Percentiles rank a stretch among this genome's conserved stretches.
Conservation (phyloP, 1,140 invertebrate genomes). For the Achatina immaculata region DNA sequence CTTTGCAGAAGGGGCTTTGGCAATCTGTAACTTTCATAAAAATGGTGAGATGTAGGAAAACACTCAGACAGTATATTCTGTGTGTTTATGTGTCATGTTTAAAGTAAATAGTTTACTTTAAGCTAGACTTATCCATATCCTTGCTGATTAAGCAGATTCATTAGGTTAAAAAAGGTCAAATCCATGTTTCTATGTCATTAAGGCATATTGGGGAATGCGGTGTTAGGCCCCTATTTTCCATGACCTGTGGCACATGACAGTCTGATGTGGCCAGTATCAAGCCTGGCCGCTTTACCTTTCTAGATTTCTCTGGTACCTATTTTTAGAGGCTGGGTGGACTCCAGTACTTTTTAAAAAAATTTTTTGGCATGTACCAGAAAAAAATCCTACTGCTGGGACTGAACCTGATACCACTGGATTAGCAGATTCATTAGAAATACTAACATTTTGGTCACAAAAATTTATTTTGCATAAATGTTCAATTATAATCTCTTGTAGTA, state of each 20-base stretch:
- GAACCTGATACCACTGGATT: too few species aligned
- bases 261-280: too few species aligned
- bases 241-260: too few species aligned
- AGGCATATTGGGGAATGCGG: too few species aligned
- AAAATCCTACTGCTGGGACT: too few species aligned
- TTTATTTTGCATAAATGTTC: too few species aligned
- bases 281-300: too few species aligned
- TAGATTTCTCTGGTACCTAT: too few species aligned
- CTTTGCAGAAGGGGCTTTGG: conserved; percentile 23
- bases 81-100: background rate
- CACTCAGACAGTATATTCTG: background rate
- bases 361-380: background rate
- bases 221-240: too few species aligned
- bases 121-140: background rate
- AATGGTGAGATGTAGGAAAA: conserved; percentile 27
- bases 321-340: too few species aligned
- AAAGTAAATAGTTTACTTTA: background rate
- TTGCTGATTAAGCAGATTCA: background rate
- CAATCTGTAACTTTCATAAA: conserved; percentile 23
- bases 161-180: background rate
- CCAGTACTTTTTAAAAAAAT: background rate
- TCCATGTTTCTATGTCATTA: too few species aligned
- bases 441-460: background rate
- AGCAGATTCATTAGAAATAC: background rate
- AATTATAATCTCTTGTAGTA: too few species aligned